Evolutionary conservation across 37 sponge, comb jelly and placozoan genomes (phyloP).

Genomic region (Agelas oroides): DNA sequence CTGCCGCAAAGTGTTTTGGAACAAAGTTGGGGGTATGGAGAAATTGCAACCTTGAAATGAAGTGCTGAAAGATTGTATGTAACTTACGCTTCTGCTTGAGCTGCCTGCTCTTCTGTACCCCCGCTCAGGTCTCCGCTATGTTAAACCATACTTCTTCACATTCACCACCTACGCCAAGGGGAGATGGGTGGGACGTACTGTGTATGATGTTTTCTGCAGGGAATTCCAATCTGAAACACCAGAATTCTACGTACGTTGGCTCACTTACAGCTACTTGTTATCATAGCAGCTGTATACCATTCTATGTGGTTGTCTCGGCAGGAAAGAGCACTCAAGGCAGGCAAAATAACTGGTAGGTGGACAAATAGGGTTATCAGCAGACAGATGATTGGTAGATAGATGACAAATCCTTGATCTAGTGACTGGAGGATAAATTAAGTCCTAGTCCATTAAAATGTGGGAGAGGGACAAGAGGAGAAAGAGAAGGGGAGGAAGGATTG

Average conservation of each 20-base stretch:
- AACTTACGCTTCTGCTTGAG: no score
- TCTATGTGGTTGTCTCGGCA: conserved; percentile 23
- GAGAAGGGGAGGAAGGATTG: no score
- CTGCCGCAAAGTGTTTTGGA: neutral
- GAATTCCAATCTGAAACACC: conserved; percentile 90
- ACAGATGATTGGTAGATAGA: no score
- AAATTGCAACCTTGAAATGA: no score
- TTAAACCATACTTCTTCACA: conserved; percentile 86
- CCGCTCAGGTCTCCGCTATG: conserved; percentile 77
- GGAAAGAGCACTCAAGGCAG: conserved; percentile 77
- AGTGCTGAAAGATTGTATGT: no score
- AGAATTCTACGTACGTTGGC: conserved; percentile 79
- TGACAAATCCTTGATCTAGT: no score
- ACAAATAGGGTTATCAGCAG: no score
- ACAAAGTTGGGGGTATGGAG: neutral
- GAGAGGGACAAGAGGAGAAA: no score
- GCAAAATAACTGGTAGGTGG: conserved; percentile 73
- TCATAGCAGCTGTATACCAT: neutral
- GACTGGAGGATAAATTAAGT: no score
- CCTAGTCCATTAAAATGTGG: no score
- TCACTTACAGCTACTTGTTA: neutral
- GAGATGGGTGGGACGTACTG: conserved; percentile 82
- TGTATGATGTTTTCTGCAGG: conserved; percentile 82
- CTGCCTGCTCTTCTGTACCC: neutral
- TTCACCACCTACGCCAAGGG: conserved; percentile 87